These are phyloP conservation scores for Octodon degus DNA, from an alignment of 2,113 vertebrate species.

Conservation along the genomic window DNA sequence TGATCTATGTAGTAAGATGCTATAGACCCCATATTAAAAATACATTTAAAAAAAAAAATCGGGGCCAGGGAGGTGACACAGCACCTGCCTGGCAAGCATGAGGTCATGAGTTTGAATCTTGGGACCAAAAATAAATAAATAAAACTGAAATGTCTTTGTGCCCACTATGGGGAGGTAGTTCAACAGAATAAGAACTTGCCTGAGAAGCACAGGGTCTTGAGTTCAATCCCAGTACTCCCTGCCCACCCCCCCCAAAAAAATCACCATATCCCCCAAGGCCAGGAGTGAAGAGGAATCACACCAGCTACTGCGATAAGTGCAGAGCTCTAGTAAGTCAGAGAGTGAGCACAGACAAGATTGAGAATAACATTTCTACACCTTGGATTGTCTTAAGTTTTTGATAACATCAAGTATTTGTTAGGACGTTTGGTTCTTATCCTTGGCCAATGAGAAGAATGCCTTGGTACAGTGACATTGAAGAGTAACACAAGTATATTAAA, in stretches of 20 bases:
- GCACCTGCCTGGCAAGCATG: no score
- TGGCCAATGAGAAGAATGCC: background rate
- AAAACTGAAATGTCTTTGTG: no score
- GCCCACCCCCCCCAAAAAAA: background rate
- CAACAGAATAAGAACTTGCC: no score
- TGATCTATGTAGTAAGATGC: no score
- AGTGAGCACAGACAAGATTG: background rate
- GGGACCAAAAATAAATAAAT: no score
- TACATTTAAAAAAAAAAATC: no score
- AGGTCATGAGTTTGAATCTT: no score
- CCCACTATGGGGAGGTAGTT: no score
- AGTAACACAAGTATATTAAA: constrained; percentile 35
- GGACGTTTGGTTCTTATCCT: background rate
- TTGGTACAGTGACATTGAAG: background rate
- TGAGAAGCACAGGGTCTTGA: no score
- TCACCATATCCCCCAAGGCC: background rate
- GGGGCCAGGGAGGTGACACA: no score
- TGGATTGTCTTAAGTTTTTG: background rate
- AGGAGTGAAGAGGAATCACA: background rate
- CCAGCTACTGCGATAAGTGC: background rate
- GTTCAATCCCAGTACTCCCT: no score
- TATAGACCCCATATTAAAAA: no score
- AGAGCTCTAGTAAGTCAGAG: background rate
- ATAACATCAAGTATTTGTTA: background rate
- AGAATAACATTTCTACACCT: background rate